These are phyloP conservation scores for Euphonia xanthogaster DNA, from an alignment of 2,797 vertebrate species.

Conservation along the genomic window DNA sequence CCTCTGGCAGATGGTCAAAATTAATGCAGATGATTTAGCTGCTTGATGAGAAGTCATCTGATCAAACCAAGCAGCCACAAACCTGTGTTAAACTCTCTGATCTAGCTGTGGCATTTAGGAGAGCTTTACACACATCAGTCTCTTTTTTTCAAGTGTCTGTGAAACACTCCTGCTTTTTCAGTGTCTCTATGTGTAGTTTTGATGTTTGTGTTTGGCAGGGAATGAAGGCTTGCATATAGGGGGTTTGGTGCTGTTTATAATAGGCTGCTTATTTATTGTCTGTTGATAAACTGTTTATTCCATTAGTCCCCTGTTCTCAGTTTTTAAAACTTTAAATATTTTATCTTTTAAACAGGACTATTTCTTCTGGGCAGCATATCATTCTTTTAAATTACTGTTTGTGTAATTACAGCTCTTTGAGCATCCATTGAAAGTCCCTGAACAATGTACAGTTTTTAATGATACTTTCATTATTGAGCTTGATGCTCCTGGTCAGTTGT, in stretches of 20 bases:
- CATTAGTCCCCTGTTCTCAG: background rate
- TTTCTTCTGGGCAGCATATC: background rate
- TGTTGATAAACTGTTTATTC: background rate
- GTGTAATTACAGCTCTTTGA: background rate
- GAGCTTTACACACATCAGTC: background rate
- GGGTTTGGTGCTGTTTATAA: background rate
- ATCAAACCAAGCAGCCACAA: background rate
- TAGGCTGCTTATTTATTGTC: background rate
- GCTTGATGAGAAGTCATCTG: background rate
- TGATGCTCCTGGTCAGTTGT: background rate
- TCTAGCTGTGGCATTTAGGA: background rate
- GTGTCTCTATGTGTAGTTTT: background rate
- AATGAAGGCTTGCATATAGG: background rate
- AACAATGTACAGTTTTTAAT: background rate
- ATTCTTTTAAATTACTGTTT: background rate
- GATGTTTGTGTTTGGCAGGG: background rate
- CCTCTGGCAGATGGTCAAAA: background rate
- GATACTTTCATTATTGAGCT: background rate
- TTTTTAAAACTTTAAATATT: background rate
- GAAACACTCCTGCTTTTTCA: background rate
- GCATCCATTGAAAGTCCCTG: background rate
- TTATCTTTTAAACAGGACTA: background rate
- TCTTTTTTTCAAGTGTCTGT: background rate
- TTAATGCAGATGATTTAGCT: background rate
- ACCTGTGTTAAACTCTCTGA: background rate